Percentiles rank a stretch among this genome's conserved stretches.
Evolutionary conservation across 2,888 invertebrate species (phyloP).

Genomic region (Lasioglossum villosulum): DNA sequence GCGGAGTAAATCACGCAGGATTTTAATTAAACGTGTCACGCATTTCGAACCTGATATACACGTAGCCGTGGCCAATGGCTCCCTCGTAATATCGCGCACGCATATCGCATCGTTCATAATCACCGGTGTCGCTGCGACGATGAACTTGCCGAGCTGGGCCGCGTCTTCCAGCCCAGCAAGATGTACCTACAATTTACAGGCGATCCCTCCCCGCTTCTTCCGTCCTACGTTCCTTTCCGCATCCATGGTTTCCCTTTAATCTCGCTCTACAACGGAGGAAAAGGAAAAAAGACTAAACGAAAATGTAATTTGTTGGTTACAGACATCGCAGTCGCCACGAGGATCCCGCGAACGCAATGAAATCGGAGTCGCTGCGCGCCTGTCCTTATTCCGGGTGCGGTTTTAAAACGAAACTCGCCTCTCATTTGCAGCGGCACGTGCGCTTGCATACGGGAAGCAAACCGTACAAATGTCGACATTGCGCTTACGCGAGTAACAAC

Average conservation of each 20-base stretch:
- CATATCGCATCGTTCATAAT: slow-evolving; percentile 80
- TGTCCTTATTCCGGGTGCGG: slow-evolving; percentile 86
- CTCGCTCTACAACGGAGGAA: not conserved
- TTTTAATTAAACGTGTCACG: slow-evolving; percentile 83
- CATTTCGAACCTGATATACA: slow-evolving; percentile 79
- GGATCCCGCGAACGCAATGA: slow-evolving; percentile 37
- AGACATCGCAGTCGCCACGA: slow-evolving; percentile 78
- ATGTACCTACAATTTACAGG: not conserved
- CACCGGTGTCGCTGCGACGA: slow-evolving; percentile 69
- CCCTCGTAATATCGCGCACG: slow-evolving; percentile 76
- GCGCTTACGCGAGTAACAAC: slow-evolving; percentile 91
- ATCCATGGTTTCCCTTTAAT: not conserved
- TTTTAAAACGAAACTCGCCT: slow-evolving; percentile 88
- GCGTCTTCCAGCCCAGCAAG: slow-evolving; percentile 42
- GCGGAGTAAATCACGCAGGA: slow-evolving; percentile 80
- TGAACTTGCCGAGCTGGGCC: slow-evolving; percentile 60
- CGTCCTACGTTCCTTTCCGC: not conserved
- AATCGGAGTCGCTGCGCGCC: slow-evolving; percentile 41
- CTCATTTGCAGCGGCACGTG: slow-evolving; percentile 92
- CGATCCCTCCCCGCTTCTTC: not conserved
- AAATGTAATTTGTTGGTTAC: slow-evolving; percentile 37
- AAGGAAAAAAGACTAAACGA: not conserved
- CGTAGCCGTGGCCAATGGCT: slow-evolving; percentile 69
- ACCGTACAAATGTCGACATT: slow-evolving; percentile 94
- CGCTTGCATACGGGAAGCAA: slow-evolving; percentile 92